Conservation (phyloP, 2,113 vertebrate species). For the Tetrax tetrax region DNA sequence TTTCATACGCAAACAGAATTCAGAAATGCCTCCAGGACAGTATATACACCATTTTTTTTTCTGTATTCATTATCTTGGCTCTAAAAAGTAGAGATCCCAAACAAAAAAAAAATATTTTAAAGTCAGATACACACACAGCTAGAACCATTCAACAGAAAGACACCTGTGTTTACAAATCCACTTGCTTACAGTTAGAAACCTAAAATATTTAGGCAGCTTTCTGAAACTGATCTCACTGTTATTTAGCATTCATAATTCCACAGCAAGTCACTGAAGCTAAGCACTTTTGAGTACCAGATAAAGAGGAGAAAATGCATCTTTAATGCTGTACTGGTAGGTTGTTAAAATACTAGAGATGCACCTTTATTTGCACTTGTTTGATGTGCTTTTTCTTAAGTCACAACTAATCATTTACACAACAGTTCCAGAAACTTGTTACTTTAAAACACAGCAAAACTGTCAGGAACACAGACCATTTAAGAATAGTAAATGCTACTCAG, state of each 20-base stretch:
- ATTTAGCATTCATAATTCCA: not conserved
- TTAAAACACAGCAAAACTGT: not conserved
- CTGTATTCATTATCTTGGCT: not conserved
- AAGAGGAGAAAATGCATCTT: not conserved
- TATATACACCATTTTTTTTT: rapidly evolving
- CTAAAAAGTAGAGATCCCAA: not conserved
- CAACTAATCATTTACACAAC: not conserved
- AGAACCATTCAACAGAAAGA: not conserved
- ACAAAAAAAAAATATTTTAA: not conserved
- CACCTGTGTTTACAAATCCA: not conserved
- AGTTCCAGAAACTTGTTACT: not conserved
- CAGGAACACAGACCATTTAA: not conserved
- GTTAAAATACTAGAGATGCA: not conserved
- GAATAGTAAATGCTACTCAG: not conserved
- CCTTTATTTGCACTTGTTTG: not conserved
- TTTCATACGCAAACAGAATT: not conserved
- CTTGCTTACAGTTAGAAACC: not conserved
- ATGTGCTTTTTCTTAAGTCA: not conserved
- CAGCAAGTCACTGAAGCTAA: not conserved
- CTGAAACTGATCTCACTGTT: not conserved
- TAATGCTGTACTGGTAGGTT: not conserved
- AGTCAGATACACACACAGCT: not conserved
- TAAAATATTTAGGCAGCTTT: not conserved
- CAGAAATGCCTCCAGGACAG: not conserved
- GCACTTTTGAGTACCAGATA: not conserved